Evolutionary conservation across 2,113 vertebrate species (phyloP), one percentile per base, ranked within the genome.

Genomic region (Crotalus horridus): DNA sequence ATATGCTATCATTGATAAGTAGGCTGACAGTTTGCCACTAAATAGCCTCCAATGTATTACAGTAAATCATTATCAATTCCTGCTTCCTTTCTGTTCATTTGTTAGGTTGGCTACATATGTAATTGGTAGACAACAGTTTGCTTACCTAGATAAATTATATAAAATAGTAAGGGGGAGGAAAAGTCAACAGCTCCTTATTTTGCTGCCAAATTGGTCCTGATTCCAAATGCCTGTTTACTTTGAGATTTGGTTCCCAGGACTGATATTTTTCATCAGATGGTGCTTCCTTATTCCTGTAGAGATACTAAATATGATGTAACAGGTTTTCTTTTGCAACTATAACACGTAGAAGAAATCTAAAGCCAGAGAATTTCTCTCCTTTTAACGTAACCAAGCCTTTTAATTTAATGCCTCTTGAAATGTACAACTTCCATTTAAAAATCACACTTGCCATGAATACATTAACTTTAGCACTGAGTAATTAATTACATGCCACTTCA

Each of bases 401-500:
- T 94, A 95, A 96, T 96, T 96, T 96, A 97, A 97, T 97, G 96
- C 94, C 96, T 96, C 95, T 97, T 97, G 94, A 95, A 96, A 97
- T 93, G 94, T 96, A 97, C 96, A 96, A 95, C 94, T 95, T 96
- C 96, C 96, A 96, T 97, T 97, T 96, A 97, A 97, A 97, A 97
- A 97, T 96, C 96, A 97, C 96, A 97, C 94, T 97, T 97, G 93
- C 95, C 96, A 97, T 97, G 96, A 96, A 96, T 96, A 97, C 96
- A 97, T 94, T 94, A 94, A 97, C 95, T 97, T 96, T 92, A 97
- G 95, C 96, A 93, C 96, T 96, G 96, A 95, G 15, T 96, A 96
- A 96, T 95, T 96, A 90, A 90, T 93, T 97, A 97, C 97, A 97
- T 97, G 97, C 96, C 96, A 97, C 96, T 97, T 96, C 96, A 94